phyloP scores from a whole-genome alignment of 2,888 invertebrate genomes.

The Polia nebulosa region DNA sequence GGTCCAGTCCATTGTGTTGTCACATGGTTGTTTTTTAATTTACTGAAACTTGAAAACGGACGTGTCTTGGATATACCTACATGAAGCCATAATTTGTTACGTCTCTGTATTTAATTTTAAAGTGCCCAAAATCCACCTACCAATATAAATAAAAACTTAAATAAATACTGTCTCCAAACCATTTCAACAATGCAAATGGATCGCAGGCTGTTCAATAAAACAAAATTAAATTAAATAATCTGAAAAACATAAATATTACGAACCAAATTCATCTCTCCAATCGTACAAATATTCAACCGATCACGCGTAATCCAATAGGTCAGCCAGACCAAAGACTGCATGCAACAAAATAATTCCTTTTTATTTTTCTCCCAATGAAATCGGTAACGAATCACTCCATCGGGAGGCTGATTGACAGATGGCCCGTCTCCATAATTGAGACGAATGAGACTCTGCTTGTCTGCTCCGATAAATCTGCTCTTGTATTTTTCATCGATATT shows the following conservation, averaged over 20 bases:
- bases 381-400: slow-evolving; percentile 87
- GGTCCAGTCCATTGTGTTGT: slow-evolving; percentile 29
- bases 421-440: slow-evolving; percentile 89
- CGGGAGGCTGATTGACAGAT: slow-evolving; percentile 89
- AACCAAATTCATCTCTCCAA: not conserved
- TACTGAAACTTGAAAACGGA: no score
- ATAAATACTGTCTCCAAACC: no score
- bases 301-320: slow-evolving; percentile 13
- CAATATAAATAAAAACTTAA: no score
- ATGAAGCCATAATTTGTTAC: no score
- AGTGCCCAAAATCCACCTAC: no score
- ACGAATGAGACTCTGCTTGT: slow-evolving; percentile 84
- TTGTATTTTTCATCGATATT: slow-evolving; percentile 74
- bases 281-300: not conserved
- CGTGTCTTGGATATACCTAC: no score
- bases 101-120: no score
- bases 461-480: slow-evolving; percentile 80
- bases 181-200: no score
- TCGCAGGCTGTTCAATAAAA: no score
- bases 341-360: slow-evolving; percentile 55
- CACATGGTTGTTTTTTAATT: not conserved
- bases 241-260: no score
- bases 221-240: no score
- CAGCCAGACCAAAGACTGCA: slow-evolving; percentile 48
- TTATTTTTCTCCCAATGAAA: slow-evolving; percentile 74